A percentile compares a stretch with the other conserved stretches of the same genome.
These are phyloP conservation scores for Helarctos malayanus DNA, from an alignment of 2,797 vertebrate genomes.

Conservation along the genomic window DNA sequence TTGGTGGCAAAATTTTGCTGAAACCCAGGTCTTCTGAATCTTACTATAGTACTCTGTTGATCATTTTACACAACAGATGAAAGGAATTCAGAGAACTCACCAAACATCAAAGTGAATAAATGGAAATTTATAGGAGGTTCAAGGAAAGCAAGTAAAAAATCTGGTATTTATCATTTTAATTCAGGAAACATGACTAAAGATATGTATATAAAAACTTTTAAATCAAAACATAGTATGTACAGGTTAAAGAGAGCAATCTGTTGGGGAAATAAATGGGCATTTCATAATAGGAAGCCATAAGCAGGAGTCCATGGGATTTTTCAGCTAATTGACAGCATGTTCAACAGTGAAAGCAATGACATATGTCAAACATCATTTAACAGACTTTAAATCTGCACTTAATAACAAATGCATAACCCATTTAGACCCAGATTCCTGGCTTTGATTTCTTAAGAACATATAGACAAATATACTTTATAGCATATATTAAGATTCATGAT, in stretches of 20 bases:
- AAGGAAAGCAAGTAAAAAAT: slow-evolving; percentile 45
- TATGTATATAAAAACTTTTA: slow-evolving; percentile 50
- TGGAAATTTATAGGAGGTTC: slow-evolving; percentile 46
- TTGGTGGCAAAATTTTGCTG: slow-evolving; percentile 14
- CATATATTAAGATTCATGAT: slow-evolving; percentile 63
- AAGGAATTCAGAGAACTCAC: slow-evolving; percentile 61
- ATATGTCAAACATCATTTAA: slow-evolving; percentile 78
- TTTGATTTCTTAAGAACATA: slow-evolving; percentile 76
- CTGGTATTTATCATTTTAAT: slow-evolving; percentile 74
- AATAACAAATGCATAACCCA: slow-evolving; percentile 71
- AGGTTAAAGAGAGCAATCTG: slow-evolving; percentile 44
- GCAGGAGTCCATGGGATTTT: slow-evolving; percentile 59
- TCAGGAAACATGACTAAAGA: slow-evolving; percentile 66
- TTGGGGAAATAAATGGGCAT: background rate
- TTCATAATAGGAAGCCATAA: slow-evolving; percentile 44
- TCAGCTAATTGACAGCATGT: slow-evolving; percentile 72
- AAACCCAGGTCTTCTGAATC: background rate
- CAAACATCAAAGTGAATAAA: slow-evolving; percentile 70
- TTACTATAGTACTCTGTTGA: background rate
- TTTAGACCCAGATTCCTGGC: slow-evolving; percentile 70
- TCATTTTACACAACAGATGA: slow-evolving; percentile 62
- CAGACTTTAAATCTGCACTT: slow-evolving; percentile 78
- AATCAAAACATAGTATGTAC: slow-evolving; percentile 61
- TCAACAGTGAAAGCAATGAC: slow-evolving; percentile 66
- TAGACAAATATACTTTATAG: slow-evolving; percentile 69